Conservation (phyloP, 2,113 vertebrate species). For the Oreochromis niloticus region DNA sequence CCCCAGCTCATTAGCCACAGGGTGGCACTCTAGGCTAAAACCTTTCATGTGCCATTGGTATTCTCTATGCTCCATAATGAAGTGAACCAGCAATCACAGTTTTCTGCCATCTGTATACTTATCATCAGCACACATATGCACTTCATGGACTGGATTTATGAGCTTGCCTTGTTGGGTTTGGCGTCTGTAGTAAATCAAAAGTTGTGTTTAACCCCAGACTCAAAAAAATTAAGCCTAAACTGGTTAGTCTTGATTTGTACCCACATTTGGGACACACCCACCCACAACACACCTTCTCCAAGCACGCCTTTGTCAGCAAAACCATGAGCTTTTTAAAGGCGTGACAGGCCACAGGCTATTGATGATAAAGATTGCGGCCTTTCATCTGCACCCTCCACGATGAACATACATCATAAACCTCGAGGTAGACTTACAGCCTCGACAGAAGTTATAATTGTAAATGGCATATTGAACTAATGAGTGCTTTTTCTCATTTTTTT, state of each 20-base stretch:
- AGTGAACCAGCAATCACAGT: not conserved
- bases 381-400: not conserved
- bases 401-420: not conserved
- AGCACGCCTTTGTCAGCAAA: slow-evolving; percentile 54
- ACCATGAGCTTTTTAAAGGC: slow-evolving; percentile 3
- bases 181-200: not conserved
- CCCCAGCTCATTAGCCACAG: not conserved
- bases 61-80: not conserved
- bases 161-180: not conserved
- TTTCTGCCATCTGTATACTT: not conserved
- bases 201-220: slow-evolving; percentile 1
- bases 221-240: slow-evolving; percentile 36
- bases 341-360: slow-evolving; percentile 10
- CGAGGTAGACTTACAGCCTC: not conserved
- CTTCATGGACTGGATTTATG: not conserved
- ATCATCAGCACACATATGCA: not conserved
- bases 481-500: not conserved
- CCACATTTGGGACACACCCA: slow-evolving; percentile 35
- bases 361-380: not conserved
- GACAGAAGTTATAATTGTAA: not conserved
- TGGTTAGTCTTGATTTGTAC: slow-evolving; percentile 63
- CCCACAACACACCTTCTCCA: slow-evolving; percentile 61
- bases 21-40: slow-evolving; percentile 1
- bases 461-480: not conserved
- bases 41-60: not conserved